phyloP scores from a whole-genome alignment of 2,797 vertebrate genomes.

The Mallotus villosus region DNA sequence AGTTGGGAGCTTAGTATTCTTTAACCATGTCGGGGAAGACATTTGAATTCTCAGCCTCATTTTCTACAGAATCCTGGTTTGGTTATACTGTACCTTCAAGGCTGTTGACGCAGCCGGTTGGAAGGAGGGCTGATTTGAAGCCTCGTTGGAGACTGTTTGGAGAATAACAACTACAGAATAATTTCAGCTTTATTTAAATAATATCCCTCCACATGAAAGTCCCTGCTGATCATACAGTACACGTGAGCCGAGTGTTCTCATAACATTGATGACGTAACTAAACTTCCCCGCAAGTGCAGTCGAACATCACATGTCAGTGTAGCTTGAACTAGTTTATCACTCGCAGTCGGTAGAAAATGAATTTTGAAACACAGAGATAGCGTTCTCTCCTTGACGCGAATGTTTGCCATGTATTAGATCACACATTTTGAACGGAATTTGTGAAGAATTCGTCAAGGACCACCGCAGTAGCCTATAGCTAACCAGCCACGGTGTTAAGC shows the following conservation, averaged over 20 bases:
- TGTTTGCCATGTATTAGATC: background rate
- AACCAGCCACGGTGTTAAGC: background rate
- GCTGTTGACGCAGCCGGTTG: too few relatives aligned
- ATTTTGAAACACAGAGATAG: background rate
- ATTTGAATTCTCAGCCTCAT: too few relatives aligned
- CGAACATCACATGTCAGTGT: background rate
- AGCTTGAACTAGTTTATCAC: background rate
- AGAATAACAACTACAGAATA: too few relatives aligned
- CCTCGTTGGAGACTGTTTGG: too few relatives aligned
- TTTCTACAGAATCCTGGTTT: too few relatives aligned
- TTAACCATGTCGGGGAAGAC: too few relatives aligned
- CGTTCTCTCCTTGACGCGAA: background rate
- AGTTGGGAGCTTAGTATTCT: too few relatives aligned
- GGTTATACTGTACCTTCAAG: too few relatives aligned
- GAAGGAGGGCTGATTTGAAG: too few relatives aligned
- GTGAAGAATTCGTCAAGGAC: background rate
- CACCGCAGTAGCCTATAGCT: background rate
- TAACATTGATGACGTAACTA: conserved; percentile 4
- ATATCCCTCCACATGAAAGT: too few relatives aligned
- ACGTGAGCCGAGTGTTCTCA: background rate
- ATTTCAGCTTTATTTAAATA: too few relatives aligned
- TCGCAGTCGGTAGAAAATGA: conserved; percentile 6
- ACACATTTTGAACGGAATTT: background rate
- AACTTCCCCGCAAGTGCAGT: background rate
- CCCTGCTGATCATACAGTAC: too few relatives aligned